Conservation (phyloP, 2,888 invertebrate species). For the Drosophila gaucha region DNA sequence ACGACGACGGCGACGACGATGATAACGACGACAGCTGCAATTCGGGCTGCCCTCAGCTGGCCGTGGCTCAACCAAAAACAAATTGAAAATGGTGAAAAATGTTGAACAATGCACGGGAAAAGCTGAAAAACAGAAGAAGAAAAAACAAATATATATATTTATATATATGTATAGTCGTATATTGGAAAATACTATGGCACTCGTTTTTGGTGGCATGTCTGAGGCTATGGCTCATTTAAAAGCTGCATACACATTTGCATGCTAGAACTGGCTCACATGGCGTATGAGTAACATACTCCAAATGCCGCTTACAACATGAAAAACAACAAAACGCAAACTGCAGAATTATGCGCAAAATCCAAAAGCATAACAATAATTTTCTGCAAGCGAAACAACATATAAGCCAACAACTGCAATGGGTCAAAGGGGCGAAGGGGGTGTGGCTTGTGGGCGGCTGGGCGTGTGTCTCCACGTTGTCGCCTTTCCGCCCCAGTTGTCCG, state of each 20-base stretch:
- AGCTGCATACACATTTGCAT: constrained; percentile 53
- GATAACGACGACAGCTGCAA: constrained; percentile 59
- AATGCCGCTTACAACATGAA: constrained; percentile 58
- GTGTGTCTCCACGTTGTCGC: constrained; percentile 44
- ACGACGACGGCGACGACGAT: constrained; percentile 12
- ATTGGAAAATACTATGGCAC: background rate
- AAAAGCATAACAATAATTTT: constrained; percentile 79
- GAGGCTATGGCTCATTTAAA: constrained; percentile 72
- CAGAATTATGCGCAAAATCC: constrained; percentile 78
- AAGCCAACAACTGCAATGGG: constrained; percentile 33
- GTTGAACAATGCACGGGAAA: constrained; percentile 18
- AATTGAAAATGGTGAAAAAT: constrained; percentile 47
- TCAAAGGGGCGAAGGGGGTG: background rate
- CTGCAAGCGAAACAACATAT: constrained; percentile 43
- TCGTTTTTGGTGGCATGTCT: constrained; percentile 46
- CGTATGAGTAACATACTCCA: constrained; percentile 79
- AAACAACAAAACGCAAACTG: constrained; percentile 50
- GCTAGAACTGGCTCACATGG: constrained; percentile 46
- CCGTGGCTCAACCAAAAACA: constrained; percentile 47
- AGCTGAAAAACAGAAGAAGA: background rate
- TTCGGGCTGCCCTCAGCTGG: constrained; percentile 42
- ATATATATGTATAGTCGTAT: background rate
- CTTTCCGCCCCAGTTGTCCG: constrained; percentile 36
- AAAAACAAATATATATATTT: background rate
- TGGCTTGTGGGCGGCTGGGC: background rate